Evolutionary conservation across 2,888 invertebrate genomes (phyloP), one percentile per base, ranked within the genome.

Genomic region (Erynnis tages): DNA sequence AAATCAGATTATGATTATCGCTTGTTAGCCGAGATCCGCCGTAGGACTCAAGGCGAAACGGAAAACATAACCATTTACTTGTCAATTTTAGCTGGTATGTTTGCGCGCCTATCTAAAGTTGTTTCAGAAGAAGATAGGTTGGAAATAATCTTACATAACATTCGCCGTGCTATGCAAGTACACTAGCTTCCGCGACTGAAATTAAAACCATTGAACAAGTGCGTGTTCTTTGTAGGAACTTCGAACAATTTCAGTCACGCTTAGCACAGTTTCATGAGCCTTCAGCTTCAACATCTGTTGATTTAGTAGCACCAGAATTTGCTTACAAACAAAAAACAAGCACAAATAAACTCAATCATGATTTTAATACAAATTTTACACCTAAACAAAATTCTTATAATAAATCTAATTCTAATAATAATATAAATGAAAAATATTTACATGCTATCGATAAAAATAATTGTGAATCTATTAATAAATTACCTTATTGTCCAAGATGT

Each of bases 401-500:
- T n/a, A n/a, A n/a, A n/a, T n/a, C n/a, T n/a, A n/a, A n/a, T n/a
- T n/a, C n/a, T n/a, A n/a, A n/a, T n/a, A n/a, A n/a, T n/a, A n/a
- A n/a, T n/a, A n/a, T n/a, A n/a, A n/a, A n/a, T n/a, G n/a, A n/a
- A n/a, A n/a, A n/a, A n/a, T n/a, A n/a, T n/a, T n/a, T n/a, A n/a
- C n/a, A n/a, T n/a, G n/a, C n/a, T n/a, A n/a, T n/a, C n/a, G n/a
- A n/a, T n/a, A n/a, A n/a, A n/a, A n/a, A n/a, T n/a, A n/a, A n/a
- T n/a, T n/a, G n/a, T n/a, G n/a, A n/a, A n/a, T n/a, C n/a, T n/a
- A n/a, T n/a, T n/a, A n/a, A n/a, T n/a, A n/a, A n/a, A n/a, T n/a
- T n/a, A n/a, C n/a, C n/a, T n/a, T n/a, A n/a, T n/a, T 60, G 60
- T 25, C 55, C 54, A 1, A 41, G 60, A 4, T 60, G 60, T 35